phyloP scores from a whole-genome alignment of 2,888 invertebrate species.

The Tolmerus cingulatus region DNA sequence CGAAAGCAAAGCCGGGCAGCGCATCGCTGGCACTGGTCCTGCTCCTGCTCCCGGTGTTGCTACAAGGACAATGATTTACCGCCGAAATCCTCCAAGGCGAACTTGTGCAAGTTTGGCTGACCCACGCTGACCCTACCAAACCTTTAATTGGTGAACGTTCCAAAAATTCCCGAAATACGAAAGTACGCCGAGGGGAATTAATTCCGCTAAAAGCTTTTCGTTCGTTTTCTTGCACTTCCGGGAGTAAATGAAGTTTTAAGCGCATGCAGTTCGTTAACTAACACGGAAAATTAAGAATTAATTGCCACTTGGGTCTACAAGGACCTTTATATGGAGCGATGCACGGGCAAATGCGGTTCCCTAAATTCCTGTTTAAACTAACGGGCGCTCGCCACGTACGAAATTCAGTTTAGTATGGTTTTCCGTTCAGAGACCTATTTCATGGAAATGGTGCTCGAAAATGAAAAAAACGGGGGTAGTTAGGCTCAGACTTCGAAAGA shows the following conservation, averaged over 20 bases:
- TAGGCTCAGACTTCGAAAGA: neutral
- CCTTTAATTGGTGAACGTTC: neutral
- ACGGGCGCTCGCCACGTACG: neutral
- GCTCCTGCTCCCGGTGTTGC: neutral
- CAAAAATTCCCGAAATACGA: neutral
- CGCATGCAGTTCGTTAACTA: neutral
- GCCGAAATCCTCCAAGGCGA: neutral
- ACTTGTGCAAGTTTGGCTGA: neutral
- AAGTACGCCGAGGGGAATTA: neutral
- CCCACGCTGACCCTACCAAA: neutral
- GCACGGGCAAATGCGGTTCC: neutral
- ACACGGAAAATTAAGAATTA: neutral
- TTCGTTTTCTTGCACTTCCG: neutral
- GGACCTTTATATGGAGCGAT: neutral
- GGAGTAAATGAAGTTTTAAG: neutral
- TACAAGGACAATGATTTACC: neutral
- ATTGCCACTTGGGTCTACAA: neutral
- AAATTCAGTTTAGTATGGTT: neutral
- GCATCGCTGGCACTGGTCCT: neutral
- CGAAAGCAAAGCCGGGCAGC: neutral
- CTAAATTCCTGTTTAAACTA: neutral
- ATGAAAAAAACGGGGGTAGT: neutral
- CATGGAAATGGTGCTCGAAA: neutral
- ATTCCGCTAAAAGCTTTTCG: neutral
- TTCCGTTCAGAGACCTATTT: neutral